Evolutionary conservation across 2,113 vertebrate species (phyloP).

Genomic region (Damaliscus lunatus): DNA sequence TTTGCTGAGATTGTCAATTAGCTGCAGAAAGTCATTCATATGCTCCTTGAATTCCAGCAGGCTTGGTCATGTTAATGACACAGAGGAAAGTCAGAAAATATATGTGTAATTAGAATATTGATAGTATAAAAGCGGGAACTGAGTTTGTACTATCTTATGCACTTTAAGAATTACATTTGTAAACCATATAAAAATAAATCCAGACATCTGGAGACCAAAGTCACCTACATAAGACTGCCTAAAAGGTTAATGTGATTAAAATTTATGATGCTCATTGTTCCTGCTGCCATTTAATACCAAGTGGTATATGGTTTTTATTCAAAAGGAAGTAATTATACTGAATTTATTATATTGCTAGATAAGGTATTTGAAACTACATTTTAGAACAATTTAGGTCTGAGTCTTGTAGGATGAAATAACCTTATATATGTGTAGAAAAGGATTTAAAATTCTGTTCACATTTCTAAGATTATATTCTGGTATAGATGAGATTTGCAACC

Average conservation of each 20-base stretch:
- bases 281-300: neutral
- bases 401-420: neutral
- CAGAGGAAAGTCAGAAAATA: neutral
- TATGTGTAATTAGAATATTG: neutral
- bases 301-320: neutral
- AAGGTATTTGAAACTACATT: neutral
- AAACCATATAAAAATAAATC: conserved; percentile 32
- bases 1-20: conserved; percentile 60
- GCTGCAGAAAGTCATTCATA: neutral
- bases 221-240: neutral
- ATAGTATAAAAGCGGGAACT: conserved; percentile 17
- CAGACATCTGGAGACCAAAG: conserved; percentile 20
- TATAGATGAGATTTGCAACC: neutral
- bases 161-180: conserved; percentile 30
- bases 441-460: neutral
- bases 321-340: conserved; percentile 19
- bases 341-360: conserved; percentile 8
- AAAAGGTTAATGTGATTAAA: conserved; percentile 41
- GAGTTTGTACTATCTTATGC: neutral
- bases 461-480: conserved; percentile 1
- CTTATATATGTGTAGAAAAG: neutral
- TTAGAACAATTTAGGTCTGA: conserved; percentile 1
- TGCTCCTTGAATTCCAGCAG: conserved; percentile 29
- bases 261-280: conserved; percentile 34
- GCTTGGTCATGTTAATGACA: neutral